Evolutionary conservation across 2,888 invertebrate species (phyloP), one percentile per base, ranked within the genome.

Genomic region (Aspidiotus destructor): DNA sequence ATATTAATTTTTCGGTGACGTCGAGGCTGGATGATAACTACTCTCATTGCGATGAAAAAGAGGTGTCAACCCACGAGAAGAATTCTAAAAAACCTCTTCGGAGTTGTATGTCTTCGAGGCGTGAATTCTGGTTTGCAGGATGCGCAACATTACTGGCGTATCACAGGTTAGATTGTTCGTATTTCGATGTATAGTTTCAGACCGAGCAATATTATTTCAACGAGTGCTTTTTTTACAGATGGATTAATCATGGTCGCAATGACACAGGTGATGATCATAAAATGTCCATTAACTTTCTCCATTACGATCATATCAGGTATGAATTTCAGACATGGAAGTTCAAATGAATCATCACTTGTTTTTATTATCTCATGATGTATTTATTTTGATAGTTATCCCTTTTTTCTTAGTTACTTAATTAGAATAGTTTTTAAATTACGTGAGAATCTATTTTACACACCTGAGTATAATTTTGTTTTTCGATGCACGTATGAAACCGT

Each of bases 71-170:
- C 6, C 11, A n/a, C 2, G 48, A 48, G 10, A 48, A n/a, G 48
- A 48, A 48, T 11, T 48, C n/a, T 13, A n/a, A 48, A 13, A 55
- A 55, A 58, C 11, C 58, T 16, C 15, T 48, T 48, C 15, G 9
- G 28, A 48, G 17, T 16, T 17, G 17, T 13, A 16, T 17, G 13
- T 55, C 16, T 58, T 13, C 28, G 58, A 28, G 13, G 40, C 17
- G 6, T 13, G 8, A 28, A 13, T 58, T 58, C 58, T 58, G 84
- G 80, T 82, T 83, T 41, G 80, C 80, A 76, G 85, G 83, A 75
- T 85, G 86, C 77, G 83, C 84, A 64, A 81, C 83, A n/a, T 78
- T 86, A 70, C 77, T 86, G 70, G 81, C 82, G 70, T 85, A 84
- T 75, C 86, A 86, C 75, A 82, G 83, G 80, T 86, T 81, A 68